Evolutionary conservation across 2,797 vertebrate genomes (phyloP).

Genomic region (Sebastolobus altivelis): DNA sequence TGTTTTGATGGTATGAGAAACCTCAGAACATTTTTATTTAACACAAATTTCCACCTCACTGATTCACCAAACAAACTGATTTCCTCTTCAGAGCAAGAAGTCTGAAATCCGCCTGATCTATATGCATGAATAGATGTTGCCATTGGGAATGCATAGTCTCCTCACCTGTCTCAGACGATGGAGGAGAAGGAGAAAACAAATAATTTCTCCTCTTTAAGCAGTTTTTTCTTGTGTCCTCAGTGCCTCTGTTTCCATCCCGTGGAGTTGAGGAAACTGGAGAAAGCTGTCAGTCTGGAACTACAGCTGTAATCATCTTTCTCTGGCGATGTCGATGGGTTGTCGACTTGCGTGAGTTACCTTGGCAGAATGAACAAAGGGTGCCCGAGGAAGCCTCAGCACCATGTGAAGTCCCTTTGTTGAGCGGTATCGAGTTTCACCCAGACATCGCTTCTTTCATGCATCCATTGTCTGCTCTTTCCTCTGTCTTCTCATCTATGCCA

Average conservation of each 20-base stretch:
- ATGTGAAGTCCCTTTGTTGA: conserved; percentile 54
- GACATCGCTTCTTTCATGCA: conserved; percentile 42
- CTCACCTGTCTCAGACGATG: conserved; percentile 58
- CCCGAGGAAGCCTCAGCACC: conserved; percentile 40
- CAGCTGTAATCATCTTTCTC: conserved; percentile 59
- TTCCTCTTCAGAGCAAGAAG: conserved; percentile 20
- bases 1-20: neutral
- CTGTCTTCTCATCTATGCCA: conserved; percentile 28
- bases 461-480: conserved; percentile 29
- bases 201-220: conserved; percentile 35
- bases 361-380: conserved; percentile 59
- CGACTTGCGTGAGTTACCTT: conserved; percentile 54
- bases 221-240: conserved; percentile 24
- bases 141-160: conserved; percentile 43
- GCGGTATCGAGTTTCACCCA: conserved; percentile 33
- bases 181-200: conserved; percentile 60
- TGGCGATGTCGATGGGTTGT: conserved; percentile 39
- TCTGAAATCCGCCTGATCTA: conserved; percentile 51
- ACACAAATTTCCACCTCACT: conserved; percentile 16
- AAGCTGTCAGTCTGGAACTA: conserved; percentile 48
- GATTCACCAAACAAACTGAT: conserved; percentile 40
- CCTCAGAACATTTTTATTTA: conserved; percentile 31
- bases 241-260: conserved; percentile 51
- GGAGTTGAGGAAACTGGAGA: conserved; percentile 19
- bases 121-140: conserved; percentile 45